Evolutionary conservation across 2,888 invertebrate genomes (phyloP), one percentile per base, ranked within the genome.

Genomic region (Caenorhabditis becei): DNA sequence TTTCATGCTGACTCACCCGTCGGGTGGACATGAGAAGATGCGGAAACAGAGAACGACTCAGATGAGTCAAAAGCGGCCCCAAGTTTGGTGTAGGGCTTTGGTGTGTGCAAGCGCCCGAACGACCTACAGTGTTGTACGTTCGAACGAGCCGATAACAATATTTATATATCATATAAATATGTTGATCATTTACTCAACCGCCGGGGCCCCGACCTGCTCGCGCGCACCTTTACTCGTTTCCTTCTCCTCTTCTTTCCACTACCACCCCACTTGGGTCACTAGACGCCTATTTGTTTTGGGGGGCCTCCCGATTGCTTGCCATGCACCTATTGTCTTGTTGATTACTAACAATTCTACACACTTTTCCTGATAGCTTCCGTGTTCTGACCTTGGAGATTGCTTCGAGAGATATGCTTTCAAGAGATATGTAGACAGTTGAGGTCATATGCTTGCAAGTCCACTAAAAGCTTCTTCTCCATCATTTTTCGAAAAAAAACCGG

Each of bases 121-220:
- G 8, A 26, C 14, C 51, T 7, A 20, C 37, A 49, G 41, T 53
- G 61, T 65, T 53, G 54, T 66, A 61, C 53, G 66, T 59, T 32
- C 66, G 74, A 66, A 74, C 74, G 75, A 75, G 75, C 66, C 66
- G 75, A 75, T 75, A 75, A 75, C 75, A 75, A 75, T 75, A 54
- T 75, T 75, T 75, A 75, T 75, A 66, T 58, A 75, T 49, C 75
- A 75, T 66, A 59, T 61, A 75, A 66, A 61, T 49, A 74, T 20
- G 51, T 41, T 75, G 75, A 75, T 75, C 75, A 75, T 75, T 75
- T 75, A 75, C 75, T 58, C 75, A 63, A 63, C 56, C 61, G 51
- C 61, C 20, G 24, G 37, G 49, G 20, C 18, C 37, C 24, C 37
- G 35, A 26, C 65, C 37, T 59, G 63, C 74, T 58, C 65, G 63